These are phyloP conservation scores for Gymnosoma rotundatum DNA, from an alignment of 2,888 invertebrate species.

Conservation along the genomic window DNA sequence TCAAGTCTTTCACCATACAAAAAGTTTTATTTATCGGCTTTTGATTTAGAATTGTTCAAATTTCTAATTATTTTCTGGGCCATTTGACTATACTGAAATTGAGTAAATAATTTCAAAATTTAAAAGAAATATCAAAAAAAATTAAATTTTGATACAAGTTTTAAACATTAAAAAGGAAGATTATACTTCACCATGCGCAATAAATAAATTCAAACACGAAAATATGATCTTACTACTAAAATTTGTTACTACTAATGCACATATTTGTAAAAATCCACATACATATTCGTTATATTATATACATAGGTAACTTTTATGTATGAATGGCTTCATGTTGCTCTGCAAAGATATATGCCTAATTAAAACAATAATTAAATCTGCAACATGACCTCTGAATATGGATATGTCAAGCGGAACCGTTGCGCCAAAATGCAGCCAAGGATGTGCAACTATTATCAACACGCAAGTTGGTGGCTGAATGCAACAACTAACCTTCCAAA, in stretches of 20 bases:
- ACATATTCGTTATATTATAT: not conserved
- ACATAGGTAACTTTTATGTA: not conserved
- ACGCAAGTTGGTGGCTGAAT: slow-evolving; percentile 55
- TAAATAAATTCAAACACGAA: no score
- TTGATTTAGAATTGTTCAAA: no score
- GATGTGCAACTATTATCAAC: slow-evolving; percentile 68
- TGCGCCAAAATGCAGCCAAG: slow-evolving; percentile 72
- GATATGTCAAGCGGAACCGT: slow-evolving; percentile 72
- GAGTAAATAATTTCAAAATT: no score
- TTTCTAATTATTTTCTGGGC: no score
- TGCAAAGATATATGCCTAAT: slow-evolving; percentile 51
- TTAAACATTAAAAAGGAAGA: no score
- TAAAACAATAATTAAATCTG: slow-evolving; percentile 65
- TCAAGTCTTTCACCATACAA: no score
- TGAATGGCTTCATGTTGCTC: not conserved
- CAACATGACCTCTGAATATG: slow-evolving; percentile 64
- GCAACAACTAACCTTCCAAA: slow-evolving; percentile 46
- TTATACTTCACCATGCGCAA: no score
- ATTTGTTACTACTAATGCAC: not conserved
- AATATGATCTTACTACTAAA: no score
- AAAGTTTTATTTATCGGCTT: no score
- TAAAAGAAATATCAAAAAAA: no score
- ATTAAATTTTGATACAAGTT: no score
- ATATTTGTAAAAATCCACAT: not conserved
- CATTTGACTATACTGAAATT: no score